These are phyloP conservation scores for Nipponia nippon DNA, from an alignment of 2,113 vertebrate genomes.

Conservation along the genomic window DNA sequence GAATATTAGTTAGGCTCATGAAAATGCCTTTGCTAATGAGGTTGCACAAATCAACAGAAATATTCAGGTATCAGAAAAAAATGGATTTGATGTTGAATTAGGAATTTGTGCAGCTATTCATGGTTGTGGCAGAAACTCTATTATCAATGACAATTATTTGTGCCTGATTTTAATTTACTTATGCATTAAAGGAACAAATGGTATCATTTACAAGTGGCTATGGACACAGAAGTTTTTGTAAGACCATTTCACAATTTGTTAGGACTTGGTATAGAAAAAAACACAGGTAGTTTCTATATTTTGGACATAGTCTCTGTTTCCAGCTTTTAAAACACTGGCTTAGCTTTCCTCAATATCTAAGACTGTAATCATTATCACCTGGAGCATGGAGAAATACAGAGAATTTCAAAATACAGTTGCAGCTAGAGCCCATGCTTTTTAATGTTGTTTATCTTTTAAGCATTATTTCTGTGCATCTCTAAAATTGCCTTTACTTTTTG, in stretches of 20 bases:
- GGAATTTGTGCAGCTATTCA: not conserved
- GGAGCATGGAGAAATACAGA: not conserved
- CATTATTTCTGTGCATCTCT: not conserved
- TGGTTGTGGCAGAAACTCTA: not conserved
- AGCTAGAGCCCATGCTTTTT: not conserved
- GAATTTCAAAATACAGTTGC: not conserved
- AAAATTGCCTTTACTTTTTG: not conserved
- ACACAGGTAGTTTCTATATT: not conserved
- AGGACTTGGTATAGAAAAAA: not conserved
- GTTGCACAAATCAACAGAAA: constrained; percentile 30
- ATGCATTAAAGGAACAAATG: not conserved
- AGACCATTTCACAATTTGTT: not conserved
- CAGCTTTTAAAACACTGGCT: not conserved
- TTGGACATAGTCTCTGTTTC: not conserved
- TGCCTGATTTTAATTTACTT: not conserved
- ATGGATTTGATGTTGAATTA: not conserved
- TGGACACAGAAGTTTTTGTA: not conserved
- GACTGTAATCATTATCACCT: not conserved
- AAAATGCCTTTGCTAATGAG: constrained; percentile 16
- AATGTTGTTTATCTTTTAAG: not conserved
- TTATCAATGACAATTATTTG: not conserved
- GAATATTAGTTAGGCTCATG: not conserved
- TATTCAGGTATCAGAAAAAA: not conserved
- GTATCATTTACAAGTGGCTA: not conserved
- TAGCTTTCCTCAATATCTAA: not conserved